Evolutionary conservation across 2,113 vertebrate species (phyloP), one percentile per base, ranked within the genome.

Genomic region (Lagopus leucura): DNA sequence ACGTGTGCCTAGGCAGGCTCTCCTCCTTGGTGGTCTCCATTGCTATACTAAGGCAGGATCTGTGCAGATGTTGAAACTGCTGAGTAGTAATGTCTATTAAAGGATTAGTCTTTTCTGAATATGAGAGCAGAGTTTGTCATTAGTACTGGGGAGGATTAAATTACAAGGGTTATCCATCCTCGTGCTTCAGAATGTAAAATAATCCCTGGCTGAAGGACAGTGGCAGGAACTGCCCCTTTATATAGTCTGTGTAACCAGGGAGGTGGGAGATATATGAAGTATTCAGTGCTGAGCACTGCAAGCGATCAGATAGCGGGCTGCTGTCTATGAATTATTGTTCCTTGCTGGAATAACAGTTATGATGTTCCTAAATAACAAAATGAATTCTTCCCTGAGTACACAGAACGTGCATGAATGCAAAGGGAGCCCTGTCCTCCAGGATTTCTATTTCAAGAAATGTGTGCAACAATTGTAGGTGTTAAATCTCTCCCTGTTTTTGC

Each of bases 381-480:
- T 0, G 0, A 71, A 94, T 91, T 87, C 15, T 74, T 88, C 54
- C 45, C 28, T 32, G 21, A 11, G 27, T 63, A 72, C 5, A 7
- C 8, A 65, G 57, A n/a, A 90, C 17, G 21, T 16, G n/a, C 61
- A 78, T 0, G 2, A 47, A 67, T 65, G 38, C 43, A 83, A 83
- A 38, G 28, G 50, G 20, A 82, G 19, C 43, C 92, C 70, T 86
- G 79, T 52, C 32, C n/a, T 48, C n/a, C 6, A 2, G 14, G 4
- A 5, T 58, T 95, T 93, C 79, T 94, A 54, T 90, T 96, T 92
- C 40, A 58, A 92, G 57, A 13, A 11, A 58, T 20, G 11, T 20
- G 18, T 43, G 47, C 25, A 75, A 58, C 10, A 75, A 43, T 25
- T 78, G 61, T 30, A 86, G 22, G 42, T 52, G 47, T 11, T 88